Evolutionary conservation across 2,797 vertebrate species (phyloP).

Genomic region (Chrysocyon brachyurus): DNA sequence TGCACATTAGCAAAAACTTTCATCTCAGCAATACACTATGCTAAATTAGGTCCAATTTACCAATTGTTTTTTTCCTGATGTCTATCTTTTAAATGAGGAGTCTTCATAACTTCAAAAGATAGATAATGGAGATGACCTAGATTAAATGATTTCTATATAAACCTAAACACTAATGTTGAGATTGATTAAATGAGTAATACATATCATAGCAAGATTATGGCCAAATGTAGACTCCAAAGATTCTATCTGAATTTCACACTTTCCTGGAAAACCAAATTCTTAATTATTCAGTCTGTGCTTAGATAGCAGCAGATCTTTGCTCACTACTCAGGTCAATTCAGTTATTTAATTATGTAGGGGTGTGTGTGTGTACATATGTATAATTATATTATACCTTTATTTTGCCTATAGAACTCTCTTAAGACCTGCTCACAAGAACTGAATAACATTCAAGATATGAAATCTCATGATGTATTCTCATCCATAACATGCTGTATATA

Average conservation of each 20-base stretch:
- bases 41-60: not conserved
- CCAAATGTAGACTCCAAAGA: not conserved
- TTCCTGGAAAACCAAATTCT: not conserved
- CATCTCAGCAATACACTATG: not conserved
- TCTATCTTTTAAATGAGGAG: not conserved
- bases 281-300: not conserved
- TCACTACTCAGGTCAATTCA: not conserved
- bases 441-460: not conserved
- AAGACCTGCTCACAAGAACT: not conserved
- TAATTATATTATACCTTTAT: not conserved
- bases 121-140: not conserved
- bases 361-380: not conserved
- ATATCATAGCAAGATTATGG: not conserved
- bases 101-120: not conserved
- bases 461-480: not conserved
- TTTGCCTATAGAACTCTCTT: not conserved
- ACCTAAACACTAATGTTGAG: not conserved
- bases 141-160: slow-evolving; percentile 19
- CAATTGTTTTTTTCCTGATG: not conserved
- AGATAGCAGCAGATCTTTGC: not conserved
- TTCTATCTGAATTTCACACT: not conserved
- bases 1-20: not conserved
- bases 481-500: not conserved
- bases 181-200: not conserved
- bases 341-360: not conserved